A percentile compares a stretch with the other conserved stretches of the same genome.
phyloP scores from a whole-genome alignment of 1,140 invertebrate genomes.

The Procambarus virginalis region DNA sequence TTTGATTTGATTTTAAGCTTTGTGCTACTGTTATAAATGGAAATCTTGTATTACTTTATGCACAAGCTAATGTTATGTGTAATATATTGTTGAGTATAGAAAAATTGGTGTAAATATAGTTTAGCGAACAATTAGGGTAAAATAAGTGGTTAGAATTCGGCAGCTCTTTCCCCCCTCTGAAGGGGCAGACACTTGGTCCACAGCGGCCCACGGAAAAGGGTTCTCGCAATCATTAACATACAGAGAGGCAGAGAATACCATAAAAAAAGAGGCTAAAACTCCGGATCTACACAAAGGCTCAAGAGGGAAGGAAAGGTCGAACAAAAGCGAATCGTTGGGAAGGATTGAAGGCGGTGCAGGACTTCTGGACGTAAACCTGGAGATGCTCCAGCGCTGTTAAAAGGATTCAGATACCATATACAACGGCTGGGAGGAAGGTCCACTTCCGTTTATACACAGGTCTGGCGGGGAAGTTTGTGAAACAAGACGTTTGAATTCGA shows the following conservation, averaged over 20 bases:
- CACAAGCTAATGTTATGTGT: neutral
- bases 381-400: neutral
- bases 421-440: neutral
- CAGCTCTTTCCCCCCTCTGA: constrained; percentile 30
- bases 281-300: constrained; percentile 62
- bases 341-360: constrained; percentile 15
- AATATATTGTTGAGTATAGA: neutral
- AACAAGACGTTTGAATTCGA: too few relatives aligned
- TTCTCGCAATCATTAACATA: constrained; percentile 64
- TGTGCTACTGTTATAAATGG: too few relatives aligned
- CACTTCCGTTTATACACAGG: neutral
- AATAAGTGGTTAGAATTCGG: constrained; percentile 14
- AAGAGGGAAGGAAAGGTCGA: constrained; percentile 61
- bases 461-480: neutral
- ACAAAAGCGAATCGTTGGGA: constrained; percentile 62
- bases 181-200: constrained; percentile 49
- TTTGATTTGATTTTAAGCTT: neutral
- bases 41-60: neutral
- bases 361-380: neutral
- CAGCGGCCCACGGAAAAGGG: constrained; percentile 42
- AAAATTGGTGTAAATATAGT: neutral
- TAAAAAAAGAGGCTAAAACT: constrained; percentile 57
- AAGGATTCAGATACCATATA: neutral
- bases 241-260: constrained; percentile 42
- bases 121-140: neutral